These are phyloP conservation scores for Orientallactaga sibirica DNA, from an alignment of 2,797 vertebrate genomes.

Conservation along the genomic window DNA sequence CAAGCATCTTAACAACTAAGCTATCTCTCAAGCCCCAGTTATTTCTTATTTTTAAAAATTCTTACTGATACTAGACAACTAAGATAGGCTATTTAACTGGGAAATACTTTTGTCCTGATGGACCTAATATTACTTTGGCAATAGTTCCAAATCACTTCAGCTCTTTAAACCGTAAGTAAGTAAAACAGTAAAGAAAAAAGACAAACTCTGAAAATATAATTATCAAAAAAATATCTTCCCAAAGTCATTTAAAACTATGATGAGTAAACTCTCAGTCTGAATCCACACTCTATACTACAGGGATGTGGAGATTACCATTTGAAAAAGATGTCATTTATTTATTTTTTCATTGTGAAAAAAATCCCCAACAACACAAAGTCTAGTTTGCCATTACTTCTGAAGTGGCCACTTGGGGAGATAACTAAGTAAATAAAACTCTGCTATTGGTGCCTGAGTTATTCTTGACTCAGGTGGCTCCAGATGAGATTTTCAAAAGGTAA, in stretches of 20 bases:
- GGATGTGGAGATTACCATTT: slow-evolving; percentile 60
- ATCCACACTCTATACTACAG: slow-evolving; percentile 53
- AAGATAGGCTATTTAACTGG: not conserved
- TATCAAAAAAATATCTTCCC: not conserved
- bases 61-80: not conserved
- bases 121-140: not conserved
- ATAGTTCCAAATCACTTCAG: not conserved
- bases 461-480: not conserved
- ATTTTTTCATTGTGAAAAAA: slow-evolving; percentile 29
- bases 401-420: slow-evolving; percentile 37
- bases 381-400: not conserved
- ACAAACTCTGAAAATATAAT: not conserved
- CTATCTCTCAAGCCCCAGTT: too few relatives aligned
- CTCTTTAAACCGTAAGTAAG: not conserved
- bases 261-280: not conserved
- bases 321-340: slow-evolving; percentile 45
- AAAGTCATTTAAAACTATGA: not conserved
- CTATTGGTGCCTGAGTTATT: not conserved
- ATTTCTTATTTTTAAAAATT: not conserved
- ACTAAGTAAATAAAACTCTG: slow-evolving; percentile 60
- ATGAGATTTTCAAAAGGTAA: slow-evolving; percentile 47
- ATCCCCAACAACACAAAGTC: not conserved
- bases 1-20: too few relatives aligned
- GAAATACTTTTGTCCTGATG: not conserved
- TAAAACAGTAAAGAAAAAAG: not conserved